Conservation (phyloP, 2,888 invertebrate species). For the Drosophila neonasuta region DNA sequence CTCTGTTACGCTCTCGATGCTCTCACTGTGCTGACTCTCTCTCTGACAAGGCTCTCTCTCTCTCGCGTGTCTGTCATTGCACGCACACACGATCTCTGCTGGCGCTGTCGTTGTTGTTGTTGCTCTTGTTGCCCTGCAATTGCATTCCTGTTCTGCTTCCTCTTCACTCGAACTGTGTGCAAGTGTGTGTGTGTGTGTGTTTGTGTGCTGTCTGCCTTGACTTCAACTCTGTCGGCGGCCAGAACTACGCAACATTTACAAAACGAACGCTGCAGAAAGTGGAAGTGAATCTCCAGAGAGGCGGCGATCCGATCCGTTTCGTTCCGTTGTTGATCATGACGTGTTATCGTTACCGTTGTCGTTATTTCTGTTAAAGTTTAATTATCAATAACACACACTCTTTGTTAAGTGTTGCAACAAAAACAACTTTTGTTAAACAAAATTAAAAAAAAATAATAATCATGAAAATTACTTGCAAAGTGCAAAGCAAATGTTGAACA, state of each 20-base stretch:
- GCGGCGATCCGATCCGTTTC: conserved; percentile 47
- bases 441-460: neutral
- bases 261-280: conserved; percentile 80
- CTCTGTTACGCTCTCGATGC: conserved; percentile 34
- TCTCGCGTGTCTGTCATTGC: conserved; percentile 9
- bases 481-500: conserved; percentile 23
- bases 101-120: conserved; percentile 15
- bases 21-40: conserved; percentile 10
- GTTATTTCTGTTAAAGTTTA: conserved; percentile 51
- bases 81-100: conserved; percentile 11
- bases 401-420: conserved; percentile 28
- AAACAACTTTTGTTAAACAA: conserved; percentile 29
- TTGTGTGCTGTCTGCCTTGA: conserved; percentile 23
- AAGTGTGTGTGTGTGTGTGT: conserved; percentile 5
- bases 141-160: conserved; percentile 73
- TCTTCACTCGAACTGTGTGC: conserved; percentile 20
- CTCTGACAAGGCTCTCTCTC: neutral
- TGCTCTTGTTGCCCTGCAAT: conserved; percentile 61
- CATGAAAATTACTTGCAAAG: conserved; percentile 30
- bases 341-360: conserved; percentile 36
- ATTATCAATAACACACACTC: conserved; percentile 1
- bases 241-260: conserved; percentile 79
- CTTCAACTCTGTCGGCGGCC: conserved; percentile 44
- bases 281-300: conserved; percentile 68
- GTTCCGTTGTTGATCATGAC: conserved; percentile 51